Evolutionary conservation across 2,888 invertebrate species (phyloP).

Genomic region (Atrina japonica): DNA sequence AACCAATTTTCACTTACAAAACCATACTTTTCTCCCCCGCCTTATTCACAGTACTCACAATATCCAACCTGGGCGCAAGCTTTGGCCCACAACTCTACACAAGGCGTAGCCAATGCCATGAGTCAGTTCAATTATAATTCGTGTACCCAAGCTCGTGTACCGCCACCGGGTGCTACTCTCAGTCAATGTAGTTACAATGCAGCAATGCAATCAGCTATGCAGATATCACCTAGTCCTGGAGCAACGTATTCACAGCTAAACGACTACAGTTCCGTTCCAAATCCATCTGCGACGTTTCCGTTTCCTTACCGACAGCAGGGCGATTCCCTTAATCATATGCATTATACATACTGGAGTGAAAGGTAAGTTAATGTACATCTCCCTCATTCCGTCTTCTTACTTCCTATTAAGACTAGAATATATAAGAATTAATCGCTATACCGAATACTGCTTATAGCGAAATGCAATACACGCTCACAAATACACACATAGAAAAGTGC

Average conservation of each 20-base stretch:
- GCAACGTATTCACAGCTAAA: slow-evolving; percentile 65
- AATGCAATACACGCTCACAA: no score
- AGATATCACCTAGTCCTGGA: slow-evolving; percentile 60
- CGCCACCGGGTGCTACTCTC: slow-evolving; percentile 51
- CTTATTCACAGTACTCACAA: slow-evolving; percentile 68
- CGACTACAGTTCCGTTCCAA: slow-evolving; percentile 59
- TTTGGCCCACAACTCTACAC: slow-evolving; percentile 57
- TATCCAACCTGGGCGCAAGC: slow-evolving; percentile 66
- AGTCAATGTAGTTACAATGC: slow-evolving; percentile 56
- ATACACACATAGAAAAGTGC: no score
- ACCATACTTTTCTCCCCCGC: slow-evolving; percentile 69
- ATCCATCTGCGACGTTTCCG: slow-evolving; percentile 3
- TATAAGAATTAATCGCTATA: no score
- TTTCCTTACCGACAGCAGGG: slow-evolving; percentile 63
- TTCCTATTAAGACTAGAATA: no score
- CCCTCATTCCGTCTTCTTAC: no score
- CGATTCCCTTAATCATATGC: slow-evolving; percentile 67
- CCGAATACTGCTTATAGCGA: no score
- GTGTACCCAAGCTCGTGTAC: slow-evolving; percentile 63
- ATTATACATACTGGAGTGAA: slow-evolving; percentile 70
- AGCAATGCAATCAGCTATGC: slow-evolving; percentile 61
- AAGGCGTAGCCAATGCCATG: slow-evolving; percentile 46
- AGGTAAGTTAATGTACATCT: no score
- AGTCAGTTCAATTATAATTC: slow-evolving; percentile 67
- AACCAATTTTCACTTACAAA: slow-evolving; percentile 71